These are phyloP conservation scores for Orthonychiurus folsomi DNA, from an alignment of 2,888 invertebrate species.

Conservation along the genomic window DNA sequence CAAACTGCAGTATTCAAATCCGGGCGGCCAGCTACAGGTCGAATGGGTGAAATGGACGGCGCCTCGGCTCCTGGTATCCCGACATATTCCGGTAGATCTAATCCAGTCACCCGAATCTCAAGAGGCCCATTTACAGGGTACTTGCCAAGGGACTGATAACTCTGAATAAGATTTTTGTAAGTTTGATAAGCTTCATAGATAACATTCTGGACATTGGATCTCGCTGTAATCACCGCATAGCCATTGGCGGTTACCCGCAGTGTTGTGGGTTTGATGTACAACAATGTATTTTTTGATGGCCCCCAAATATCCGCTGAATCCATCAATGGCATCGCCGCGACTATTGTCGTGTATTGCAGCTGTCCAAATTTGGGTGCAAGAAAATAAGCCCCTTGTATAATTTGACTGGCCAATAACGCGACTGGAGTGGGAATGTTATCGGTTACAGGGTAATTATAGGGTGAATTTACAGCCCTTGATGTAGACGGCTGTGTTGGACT, in stretches of 20 bases:
- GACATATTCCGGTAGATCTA: conserved; percentile 13
- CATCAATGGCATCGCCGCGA: background rate
- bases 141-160: background rate
- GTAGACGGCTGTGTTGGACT: conserved; percentile 12
- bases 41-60: conserved; percentile 9
- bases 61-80: conserved; percentile 5
- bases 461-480: conserved; percentile 13
- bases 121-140: conserved; percentile 16
- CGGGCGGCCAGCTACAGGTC: conserved; percentile 14
- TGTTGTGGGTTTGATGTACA: conserved; percentile 18
- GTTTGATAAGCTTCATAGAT: conserved; percentile 2
- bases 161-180: background rate
- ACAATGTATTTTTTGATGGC: conserved; percentile 21
- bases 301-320: conserved; percentile 24
- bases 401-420: background rate
- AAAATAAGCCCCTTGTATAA: conserved; percentile 1
- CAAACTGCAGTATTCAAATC: conserved; percentile 20
- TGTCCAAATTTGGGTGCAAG: conserved; percentile 8
- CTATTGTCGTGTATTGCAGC: background rate
- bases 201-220: conserved; percentile 11
- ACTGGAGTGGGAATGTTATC: conserved; percentile 14
- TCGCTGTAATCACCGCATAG: conserved; percentile 10
- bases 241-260: conserved; percentile 15
- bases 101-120: conserved; percentile 17
- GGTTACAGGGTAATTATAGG: conserved; percentile 21